phyloP scores from a whole-genome alignment of 2,888 invertebrate genomes.

The Meganola albula region DNA sequence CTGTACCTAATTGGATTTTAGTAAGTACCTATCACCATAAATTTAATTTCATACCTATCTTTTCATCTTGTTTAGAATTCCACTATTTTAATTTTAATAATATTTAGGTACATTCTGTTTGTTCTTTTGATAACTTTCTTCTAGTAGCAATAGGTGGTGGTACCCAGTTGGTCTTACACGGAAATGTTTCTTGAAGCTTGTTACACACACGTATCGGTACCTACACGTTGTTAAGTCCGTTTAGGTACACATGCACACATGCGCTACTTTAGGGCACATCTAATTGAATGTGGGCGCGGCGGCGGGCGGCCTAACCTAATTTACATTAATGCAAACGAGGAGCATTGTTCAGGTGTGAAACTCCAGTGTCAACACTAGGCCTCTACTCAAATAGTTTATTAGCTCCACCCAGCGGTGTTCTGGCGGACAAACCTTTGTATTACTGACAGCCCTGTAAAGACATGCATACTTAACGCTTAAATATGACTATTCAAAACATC shows the following conservation, averaged over 20 bases:
- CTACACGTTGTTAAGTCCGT: constrained; percentile 45
- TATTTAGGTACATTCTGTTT: too few species aligned
- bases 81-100: too few species aligned
- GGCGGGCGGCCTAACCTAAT: constrained; percentile 68
- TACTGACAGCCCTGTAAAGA: constrained; percentile 66
- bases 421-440: constrained; percentile 68
- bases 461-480: constrained; percentile 67
- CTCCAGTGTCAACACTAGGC: constrained; percentile 75
- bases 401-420: constrained; percentile 73
- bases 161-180: too few species aligned
- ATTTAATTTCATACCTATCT: too few species aligned
- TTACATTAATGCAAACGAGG: constrained; percentile 78
- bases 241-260: constrained; percentile 63
- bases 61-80: too few species aligned
- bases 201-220: constrained; percentile 23
- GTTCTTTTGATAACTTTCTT: too few species aligned
- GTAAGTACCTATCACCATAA: too few species aligned
- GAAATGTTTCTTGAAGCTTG: constrained; percentile 15
- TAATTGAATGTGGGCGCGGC: constrained; percentile 74
- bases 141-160: too few species aligned
- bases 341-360: constrained; percentile 78
- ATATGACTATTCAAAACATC: constrained; percentile 59
- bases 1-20: too few species aligned
- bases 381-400: constrained; percentile 76
- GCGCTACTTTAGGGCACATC: constrained; percentile 68